These are phyloP conservation scores for Acipenser transmontanus DNA, from an alignment of 2,797 vertebrate species.

Conservation along the genomic window DNA sequence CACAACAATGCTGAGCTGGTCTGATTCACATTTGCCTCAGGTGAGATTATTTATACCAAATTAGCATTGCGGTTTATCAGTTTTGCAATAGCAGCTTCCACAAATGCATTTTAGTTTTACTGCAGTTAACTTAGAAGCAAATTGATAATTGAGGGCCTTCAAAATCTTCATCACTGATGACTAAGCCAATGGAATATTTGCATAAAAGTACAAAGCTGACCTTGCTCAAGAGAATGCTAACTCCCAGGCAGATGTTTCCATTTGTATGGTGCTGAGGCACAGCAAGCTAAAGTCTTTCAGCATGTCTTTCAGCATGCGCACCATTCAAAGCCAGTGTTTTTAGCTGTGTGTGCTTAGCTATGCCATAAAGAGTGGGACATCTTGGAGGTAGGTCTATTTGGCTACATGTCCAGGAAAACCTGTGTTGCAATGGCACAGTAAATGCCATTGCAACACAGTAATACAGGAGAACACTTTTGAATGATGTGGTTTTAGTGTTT, in stretches of 20 bases:
- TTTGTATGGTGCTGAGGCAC: conserved; percentile 7
- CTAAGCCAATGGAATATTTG: not conserved
- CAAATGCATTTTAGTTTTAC: conserved; percentile 6
- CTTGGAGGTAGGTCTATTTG: no score
- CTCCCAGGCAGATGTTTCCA: conserved; percentile 14
- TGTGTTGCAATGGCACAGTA: no score
- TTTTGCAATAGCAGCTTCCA: conserved; percentile 6
- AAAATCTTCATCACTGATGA: conserved; percentile 2
- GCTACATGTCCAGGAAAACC: no score
- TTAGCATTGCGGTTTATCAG: conserved; percentile 5
- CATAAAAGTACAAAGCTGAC: not conserved
- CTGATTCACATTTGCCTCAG: conserved; percentile 8
- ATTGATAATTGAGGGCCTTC: conserved; percentile 6
- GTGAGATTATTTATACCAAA: conserved; percentile 14
- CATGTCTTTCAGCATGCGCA: not conserved
- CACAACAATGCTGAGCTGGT: conserved; percentile 11
- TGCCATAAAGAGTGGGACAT: no score
- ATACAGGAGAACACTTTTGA: no score
- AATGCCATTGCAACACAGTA: no score
- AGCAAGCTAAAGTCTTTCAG: not conserved
- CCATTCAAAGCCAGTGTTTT: not conserved
- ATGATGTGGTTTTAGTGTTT: no score
- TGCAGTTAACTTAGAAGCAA: conserved; percentile 1
- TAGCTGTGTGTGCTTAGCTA: no score
- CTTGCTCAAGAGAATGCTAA: not conserved